phyloP scores from a whole-genome alignment of 2,113 vertebrate genomes.

The Myiagra hebetior region DNA sequence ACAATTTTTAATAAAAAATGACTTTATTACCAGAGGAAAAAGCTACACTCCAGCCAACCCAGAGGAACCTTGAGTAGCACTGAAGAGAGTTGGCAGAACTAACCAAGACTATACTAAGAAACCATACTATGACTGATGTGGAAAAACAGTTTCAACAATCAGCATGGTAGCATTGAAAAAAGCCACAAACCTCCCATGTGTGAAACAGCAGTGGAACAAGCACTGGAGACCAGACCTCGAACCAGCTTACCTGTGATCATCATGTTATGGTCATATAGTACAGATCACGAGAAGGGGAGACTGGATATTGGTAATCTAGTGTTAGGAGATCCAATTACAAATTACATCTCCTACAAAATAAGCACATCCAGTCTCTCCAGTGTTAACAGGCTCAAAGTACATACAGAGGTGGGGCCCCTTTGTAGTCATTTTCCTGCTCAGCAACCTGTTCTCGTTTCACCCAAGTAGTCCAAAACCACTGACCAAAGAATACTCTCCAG shows the following conservation, averaged over 20 bases:
- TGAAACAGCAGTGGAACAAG: not conserved
- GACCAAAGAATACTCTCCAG: not conserved
- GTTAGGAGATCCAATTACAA: not conserved
- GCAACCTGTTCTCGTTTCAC: not conserved
- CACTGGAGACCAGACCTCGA: not conserved
- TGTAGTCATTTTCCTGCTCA: rapidly evolving
- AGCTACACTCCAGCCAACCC: not conserved
- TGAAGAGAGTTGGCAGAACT: not conserved
- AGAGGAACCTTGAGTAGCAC: not conserved
- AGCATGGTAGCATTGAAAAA: not conserved
- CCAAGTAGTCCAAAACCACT: not conserved
- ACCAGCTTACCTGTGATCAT: not conserved
- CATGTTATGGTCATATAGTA: rapidly evolving
- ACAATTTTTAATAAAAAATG: not conserved
- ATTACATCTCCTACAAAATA: not conserved
- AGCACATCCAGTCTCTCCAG: not conserved
- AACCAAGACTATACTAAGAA: not conserved
- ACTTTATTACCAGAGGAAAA: not conserved
- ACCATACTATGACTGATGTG: not conserved
- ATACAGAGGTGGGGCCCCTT: not conserved
- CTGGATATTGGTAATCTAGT: not conserved
- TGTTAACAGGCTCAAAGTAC: not conserved
- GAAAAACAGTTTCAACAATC: not conserved
- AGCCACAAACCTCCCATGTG: not conserved
- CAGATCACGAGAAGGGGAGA: not conserved